These are phyloP conservation scores for Drosophila serrata DNA, from an alignment of 1,140 invertebrate species.

Conservation along the genomic window DNA sequence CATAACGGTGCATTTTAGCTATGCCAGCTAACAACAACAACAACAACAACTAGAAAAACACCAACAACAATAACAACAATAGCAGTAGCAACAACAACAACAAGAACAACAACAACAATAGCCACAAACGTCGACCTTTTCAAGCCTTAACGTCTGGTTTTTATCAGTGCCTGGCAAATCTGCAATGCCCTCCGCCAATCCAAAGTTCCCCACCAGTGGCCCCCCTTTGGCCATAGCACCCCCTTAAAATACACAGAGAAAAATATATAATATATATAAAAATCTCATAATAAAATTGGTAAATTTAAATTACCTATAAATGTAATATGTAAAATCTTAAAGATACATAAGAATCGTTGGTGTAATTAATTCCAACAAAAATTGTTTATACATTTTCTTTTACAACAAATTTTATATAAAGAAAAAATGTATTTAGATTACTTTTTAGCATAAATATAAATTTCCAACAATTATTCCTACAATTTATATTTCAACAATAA, in stretches of 20 bases:
- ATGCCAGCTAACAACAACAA: slow-evolving; percentile 42
- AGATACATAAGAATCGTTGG: too few relatives aligned
- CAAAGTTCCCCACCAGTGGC: not conserved
- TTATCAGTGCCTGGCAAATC: slow-evolving; percentile 77
- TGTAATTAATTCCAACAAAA: too few relatives aligned
- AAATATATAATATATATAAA: too few relatives aligned
- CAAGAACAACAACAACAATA: slow-evolving; percentile 24
- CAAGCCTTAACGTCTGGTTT: slow-evolving; percentile 74
- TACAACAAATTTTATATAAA: too few relatives aligned
- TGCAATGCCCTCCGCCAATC: slow-evolving; percentile 29
- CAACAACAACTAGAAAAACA: slow-evolving; percentile 1
- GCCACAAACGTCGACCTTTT: slow-evolving; percentile 66
- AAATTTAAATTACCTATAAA: too few relatives aligned
- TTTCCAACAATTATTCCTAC: too few relatives aligned
- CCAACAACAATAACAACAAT: slow-evolving; percentile 18
- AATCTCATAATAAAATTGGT: too few relatives aligned
- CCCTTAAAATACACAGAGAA: not conserved
- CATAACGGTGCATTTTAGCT: slow-evolving; percentile 79
- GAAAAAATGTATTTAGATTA: too few relatives aligned
- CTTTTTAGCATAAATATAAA: too few relatives aligned
- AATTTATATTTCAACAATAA: too few relatives aligned
- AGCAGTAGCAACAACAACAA: slow-evolving; percentile 10
- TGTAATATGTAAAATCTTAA: too few relatives aligned
- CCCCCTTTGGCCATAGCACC: not conserved
- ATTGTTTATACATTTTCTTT: too few relatives aligned